These are phyloP conservation scores for Chloebia gouldiae DNA, from an alignment of 2,113 vertebrate species.

Conservation along the genomic window DNA sequence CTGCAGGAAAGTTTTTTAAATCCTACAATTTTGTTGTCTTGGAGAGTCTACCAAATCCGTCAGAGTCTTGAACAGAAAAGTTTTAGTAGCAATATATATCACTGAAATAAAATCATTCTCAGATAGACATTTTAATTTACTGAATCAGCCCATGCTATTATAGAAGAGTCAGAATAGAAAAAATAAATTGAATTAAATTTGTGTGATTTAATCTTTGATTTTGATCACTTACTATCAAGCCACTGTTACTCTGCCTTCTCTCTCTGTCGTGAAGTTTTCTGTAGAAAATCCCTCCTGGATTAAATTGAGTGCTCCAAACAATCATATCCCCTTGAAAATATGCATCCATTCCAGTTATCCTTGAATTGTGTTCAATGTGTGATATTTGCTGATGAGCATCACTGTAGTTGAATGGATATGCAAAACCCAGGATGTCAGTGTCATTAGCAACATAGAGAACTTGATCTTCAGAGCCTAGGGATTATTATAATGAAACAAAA, in stretches of 20 bases:
- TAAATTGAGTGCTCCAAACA: conserved; percentile 98
- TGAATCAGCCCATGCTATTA: not conserved
- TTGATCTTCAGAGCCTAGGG: conserved; percentile 96
- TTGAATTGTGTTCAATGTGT: conserved; percentile 95
- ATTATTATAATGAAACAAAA: conserved; percentile 80
- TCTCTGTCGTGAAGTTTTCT: conserved; percentile 85
- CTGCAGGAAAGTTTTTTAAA: not conserved
- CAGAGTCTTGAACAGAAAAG: not conserved
- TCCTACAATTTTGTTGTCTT: not conserved
- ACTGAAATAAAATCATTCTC: not conserved
- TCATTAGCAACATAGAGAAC: conserved; percentile 99
- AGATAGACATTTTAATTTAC: not conserved
- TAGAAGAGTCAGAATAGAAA: not conserved
- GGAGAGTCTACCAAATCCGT: not conserved
- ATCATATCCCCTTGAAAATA: conserved; percentile 95
- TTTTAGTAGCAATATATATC: not conserved
- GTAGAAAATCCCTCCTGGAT: conserved; percentile 98
- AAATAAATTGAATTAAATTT: not conserved
- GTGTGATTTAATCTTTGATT: not conserved
- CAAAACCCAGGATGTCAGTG: conserved; percentile 98
- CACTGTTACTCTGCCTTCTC: conserved; percentile 86
- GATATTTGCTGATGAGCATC: conserved; percentile 90
- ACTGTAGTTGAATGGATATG: conserved; percentile 99
- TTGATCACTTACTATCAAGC: conserved; percentile 91
- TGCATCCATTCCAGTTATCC: conserved; percentile 95